These are phyloP conservation scores for Euthynnus affinis DNA, from an alignment of 2,797 vertebrate species.

Conservation along the genomic window DNA sequence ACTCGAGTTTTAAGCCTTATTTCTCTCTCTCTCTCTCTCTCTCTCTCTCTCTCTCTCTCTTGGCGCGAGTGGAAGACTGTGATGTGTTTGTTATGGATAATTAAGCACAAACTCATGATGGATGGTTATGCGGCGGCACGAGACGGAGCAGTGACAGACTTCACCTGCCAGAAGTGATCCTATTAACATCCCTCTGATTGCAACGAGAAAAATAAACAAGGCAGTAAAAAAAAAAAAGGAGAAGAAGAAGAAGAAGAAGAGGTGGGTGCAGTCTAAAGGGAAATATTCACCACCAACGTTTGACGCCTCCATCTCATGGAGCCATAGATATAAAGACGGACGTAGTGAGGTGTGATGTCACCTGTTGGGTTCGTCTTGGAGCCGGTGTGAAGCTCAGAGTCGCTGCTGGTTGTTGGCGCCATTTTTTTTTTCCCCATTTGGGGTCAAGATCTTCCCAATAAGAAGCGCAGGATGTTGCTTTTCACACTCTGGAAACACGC, in stretches of 20 bases:
- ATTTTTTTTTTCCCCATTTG: no score
- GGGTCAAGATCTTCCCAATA: no score
- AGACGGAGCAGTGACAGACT: constrained; percentile 35
- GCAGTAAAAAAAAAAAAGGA: background rate
- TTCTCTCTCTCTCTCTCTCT: no score
- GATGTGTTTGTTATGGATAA: constrained; percentile 45
- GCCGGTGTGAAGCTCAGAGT: no score
- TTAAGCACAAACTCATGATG: constrained; percentile 35
- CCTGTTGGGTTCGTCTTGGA: no score
- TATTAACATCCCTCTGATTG: constrained; percentile 40
- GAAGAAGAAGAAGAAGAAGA: background rate
- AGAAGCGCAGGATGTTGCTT: no score
- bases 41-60: background rate
- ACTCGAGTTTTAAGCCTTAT: constrained; percentile 11
- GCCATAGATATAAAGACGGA: background rate
- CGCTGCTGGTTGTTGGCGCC: no score
- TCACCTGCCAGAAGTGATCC: constrained; percentile 32
- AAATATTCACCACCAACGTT: background rate
- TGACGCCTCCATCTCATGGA: background rate
- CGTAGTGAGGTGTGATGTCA: no score
- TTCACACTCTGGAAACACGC: no score
- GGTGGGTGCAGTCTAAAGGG: background rate
- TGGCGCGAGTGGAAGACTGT: background rate
- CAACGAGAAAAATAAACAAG: background rate
- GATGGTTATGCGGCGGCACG: constrained; percentile 37